Evolutionary conservation across 2,113 vertebrate genomes (phyloP).

Genomic region (Lepisosteus oculatus): DNA sequence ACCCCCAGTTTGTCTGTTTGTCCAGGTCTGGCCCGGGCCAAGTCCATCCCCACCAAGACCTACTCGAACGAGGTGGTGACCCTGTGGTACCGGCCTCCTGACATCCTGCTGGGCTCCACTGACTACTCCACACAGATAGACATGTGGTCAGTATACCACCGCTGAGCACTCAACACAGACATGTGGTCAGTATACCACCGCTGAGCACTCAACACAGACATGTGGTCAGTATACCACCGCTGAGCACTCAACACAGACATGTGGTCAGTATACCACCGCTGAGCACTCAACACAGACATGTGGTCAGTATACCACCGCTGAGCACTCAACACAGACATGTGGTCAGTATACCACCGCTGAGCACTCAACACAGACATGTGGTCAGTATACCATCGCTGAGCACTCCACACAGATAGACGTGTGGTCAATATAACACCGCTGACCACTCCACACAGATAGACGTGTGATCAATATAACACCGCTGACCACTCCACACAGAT

Average conservation of each 20-base stretch:
- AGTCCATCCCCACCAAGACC: slow-evolving; percentile 88
- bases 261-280: no score
- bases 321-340: no score
- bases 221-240: slow-evolving; percentile 69
- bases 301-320: slow-evolving; percentile 59
- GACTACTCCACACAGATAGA: slow-evolving; percentile 39
- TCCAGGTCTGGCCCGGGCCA: slow-evolving; percentile 81
- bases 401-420: no score
- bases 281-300: slow-evolving; percentile 91
- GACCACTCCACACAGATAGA: not conserved
- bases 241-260: no score
- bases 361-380: slow-evolving; percentile 92
- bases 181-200: slow-evolving; percentile 75
- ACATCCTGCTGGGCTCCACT: slow-evolving; percentile 66
- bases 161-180: no score
- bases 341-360: slow-evolving; percentile 70
- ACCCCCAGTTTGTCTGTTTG: slow-evolving; percentile 9
- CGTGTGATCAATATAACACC: not conserved
- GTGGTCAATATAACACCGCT: not conserved
- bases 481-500: not conserved
- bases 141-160: slow-evolving; percentile 74
- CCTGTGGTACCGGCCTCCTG: slow-evolving; percentile 85
- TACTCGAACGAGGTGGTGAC: slow-evolving; percentile 91
- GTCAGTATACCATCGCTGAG: slow-evolving; percentile 46
- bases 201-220: slow-evolving; percentile 88